Base-by-base conservation (phyloP, 2,113 vertebrate genomes). In the Brevimyrus niger region DNA sequence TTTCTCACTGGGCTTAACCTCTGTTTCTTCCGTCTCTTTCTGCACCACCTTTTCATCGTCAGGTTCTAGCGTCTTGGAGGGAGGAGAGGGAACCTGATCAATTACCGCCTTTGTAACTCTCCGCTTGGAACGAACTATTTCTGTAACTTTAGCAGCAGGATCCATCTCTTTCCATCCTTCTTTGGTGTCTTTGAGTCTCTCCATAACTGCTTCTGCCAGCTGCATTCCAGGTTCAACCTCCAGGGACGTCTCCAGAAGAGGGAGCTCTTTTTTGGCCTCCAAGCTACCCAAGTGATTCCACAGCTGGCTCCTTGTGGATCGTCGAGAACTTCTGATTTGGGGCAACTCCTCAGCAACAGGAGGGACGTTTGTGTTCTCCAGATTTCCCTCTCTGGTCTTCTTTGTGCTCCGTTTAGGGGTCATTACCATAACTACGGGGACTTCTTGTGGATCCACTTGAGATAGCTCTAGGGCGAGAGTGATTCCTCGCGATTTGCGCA, bases 141-240 rank as follows among this genome's bases (percentile, higher is more conserved):
- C 93, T 19, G 88, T 92, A 27, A 93, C 61, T 0, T 89, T 86
- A 0, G 76, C 42, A 90, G 90, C 61, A 93, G 69, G 44, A 10
- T 19, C 61, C 44, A n/a, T 53, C 17, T 80, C 38, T 85, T 89
- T 47, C 65, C 61, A 10, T 87, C 94, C 93, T 38, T 91, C 91
- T 84, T 91, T 92, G 86, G 92, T 89, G 35, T 95, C 92, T 88
- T 93, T 89, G 0, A 96, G 94, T 65, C 95, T 94, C 91, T 93
- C 94, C 91, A 96, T 92, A 47, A 96, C 92, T 35, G 95, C 94
- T 13, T 95, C 95, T 15, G 94, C 93, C 0, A 95, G 92, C 0
- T 92, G 92, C 0, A 91, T 94, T 86, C 93, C 91, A 10, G 94
- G 92, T 23, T 96, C 91, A 89, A 94, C 93, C 87, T 94, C 93